A percentile compares a stretch with the other conserved stretches of the same genome.
Evolutionary conservation across 2,888 invertebrate genomes (phyloP).

Genomic region (Eristalis pertinax): DNA sequence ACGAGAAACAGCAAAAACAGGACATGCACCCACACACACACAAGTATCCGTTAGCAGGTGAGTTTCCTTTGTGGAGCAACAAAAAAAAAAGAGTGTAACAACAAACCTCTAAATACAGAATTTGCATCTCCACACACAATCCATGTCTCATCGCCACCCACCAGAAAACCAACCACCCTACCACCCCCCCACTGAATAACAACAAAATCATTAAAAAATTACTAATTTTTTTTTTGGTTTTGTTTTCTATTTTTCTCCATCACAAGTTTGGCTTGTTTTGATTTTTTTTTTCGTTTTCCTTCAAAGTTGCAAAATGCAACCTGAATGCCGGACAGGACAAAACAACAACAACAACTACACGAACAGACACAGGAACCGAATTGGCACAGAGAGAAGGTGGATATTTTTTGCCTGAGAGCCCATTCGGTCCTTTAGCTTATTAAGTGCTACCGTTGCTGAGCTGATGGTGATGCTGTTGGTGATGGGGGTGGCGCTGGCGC

Average conservation of each 20-base stretch:
- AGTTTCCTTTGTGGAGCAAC: slow-evolving; percentile 43
- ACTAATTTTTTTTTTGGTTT: slow-evolving; percentile 43
- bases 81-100: not conserved
- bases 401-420: slow-evolving; percentile 52
- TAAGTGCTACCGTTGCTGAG: slow-evolving; percentile 60
- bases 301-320: slow-evolving; percentile 63
- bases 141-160: not conserved
- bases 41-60: slow-evolving; percentile 58
- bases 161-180: not conserved
- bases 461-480: not conserved
- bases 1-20: not conserved
- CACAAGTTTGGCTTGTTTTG: slow-evolving; percentile 40
- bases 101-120: slow-evolving; percentile 17
- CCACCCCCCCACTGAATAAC: slow-evolving; percentile 8
- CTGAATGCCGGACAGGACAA: slow-evolving; percentile 60
- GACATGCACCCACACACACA: slow-evolving; percentile 33
- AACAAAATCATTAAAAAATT: slow-evolving; percentile 70
- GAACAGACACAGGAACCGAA: not conserved
- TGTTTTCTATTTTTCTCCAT: slow-evolving; percentile 48
- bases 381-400: slow-evolving; percentile 13
- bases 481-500: no score
- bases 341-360: slow-evolving; percentile 25
- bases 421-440: slow-evolving; percentile 68
- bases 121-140: slow-evolving; percentile 18
- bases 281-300: slow-evolving; percentile 16